Percentiles rank a stretch among this genome's conserved stretches.
These are phyloP conservation scores for Sitophilus oryzae DNA, from an alignment of 1,140 invertebrate species.

Conservation along the genomic window DNA sequence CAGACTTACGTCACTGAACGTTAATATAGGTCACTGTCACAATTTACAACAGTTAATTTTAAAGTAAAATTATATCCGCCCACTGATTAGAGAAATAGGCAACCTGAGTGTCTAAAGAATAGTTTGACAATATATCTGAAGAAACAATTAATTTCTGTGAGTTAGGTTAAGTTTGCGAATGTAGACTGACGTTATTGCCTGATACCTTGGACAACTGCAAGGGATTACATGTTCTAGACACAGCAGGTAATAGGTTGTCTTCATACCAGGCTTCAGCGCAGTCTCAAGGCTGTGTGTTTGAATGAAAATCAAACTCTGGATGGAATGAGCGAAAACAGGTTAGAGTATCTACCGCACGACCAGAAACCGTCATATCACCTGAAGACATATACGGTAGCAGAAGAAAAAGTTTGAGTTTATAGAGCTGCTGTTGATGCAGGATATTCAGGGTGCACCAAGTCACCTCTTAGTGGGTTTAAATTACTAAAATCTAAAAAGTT, in stretches of 20 bases:
- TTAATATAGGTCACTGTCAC: conserved; percentile 82
- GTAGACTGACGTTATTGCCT: conserved; percentile 86
- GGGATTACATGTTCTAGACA: conserved; percentile 91
- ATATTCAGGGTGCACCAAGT: too few relatives aligned
- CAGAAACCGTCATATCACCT: too few relatives aligned
- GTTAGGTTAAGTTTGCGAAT: conserved; percentile 92
- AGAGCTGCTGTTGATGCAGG: too few relatives aligned
- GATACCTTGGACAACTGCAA: conserved; percentile 89
- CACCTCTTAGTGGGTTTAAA: too few relatives aligned
- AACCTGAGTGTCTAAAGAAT: conserved; percentile 94
- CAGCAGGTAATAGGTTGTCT: conserved; percentile 95
- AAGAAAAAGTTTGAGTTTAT: too few relatives aligned
- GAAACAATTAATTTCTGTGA: conserved; percentile 82
- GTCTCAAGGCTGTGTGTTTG: too few relatives aligned
- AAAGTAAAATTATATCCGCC: conserved; percentile 91
- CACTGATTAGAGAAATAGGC: conserved; percentile 82
- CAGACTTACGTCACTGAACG: conserved; percentile 90
- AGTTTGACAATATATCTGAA: conserved; percentile 83
- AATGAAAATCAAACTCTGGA: too few relatives aligned
- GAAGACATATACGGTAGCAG: too few relatives aligned
- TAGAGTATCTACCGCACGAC: too few relatives aligned
- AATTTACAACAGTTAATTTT: conserved; percentile 94
- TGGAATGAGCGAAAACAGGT: too few relatives aligned
- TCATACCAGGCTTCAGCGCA: conserved; percentile 91
- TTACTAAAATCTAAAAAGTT: too few relatives aligned